A percentile compares a stretch with the other conserved stretches of the same genome.
Evolutionary conservation across 92 coral and sea anemone species (phyloP).

Genomic region (Palythoa caribaeorum): DNA sequence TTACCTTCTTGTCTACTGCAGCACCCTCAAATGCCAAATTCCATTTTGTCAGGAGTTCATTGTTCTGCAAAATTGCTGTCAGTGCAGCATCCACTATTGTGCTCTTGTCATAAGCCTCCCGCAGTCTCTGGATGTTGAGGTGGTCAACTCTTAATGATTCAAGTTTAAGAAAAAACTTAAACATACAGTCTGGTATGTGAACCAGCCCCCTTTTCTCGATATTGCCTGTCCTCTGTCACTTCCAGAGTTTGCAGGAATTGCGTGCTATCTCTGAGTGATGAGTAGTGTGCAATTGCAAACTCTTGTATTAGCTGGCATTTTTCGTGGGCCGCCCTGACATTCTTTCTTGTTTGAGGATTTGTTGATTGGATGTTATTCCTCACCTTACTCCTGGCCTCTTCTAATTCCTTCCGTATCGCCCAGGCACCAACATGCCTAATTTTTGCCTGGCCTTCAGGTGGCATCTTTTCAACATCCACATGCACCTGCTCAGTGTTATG

Average conservation of each 20-base stretch:
- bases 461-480: constrained; percentile 19
- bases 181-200: constrained; percentile 39
- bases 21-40: background rate
- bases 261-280: constrained; percentile 19
- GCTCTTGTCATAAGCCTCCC: background rate
- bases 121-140: constrained; percentile 12
- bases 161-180: constrained; percentile 11
- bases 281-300: constrained; percentile 32
- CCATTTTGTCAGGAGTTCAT: background rate
- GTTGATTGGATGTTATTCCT: constrained; percentile 23
- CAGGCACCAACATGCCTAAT: constrained; percentile 52
- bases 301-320: constrained; percentile 38
- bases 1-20: constrained; percentile 8
- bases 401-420: constrained; percentile 37
- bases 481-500: constrained; percentile 32
- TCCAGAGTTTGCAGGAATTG: constrained; percentile 25
- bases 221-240: constrained; percentile 42
- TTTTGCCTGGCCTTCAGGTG: constrained; percentile 48
- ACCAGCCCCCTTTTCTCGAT: constrained; percentile 46
- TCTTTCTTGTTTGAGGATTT: constrained; percentile 9
- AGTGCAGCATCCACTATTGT: background rate
- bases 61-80: background rate
- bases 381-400: constrained; percentile 20
- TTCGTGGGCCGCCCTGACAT: constrained; percentile 10
- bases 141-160: constrained; percentile 1